Evolutionary conservation across 1,140 invertebrate genomes (phyloP).

Genomic region (Colletes gigas): DNA sequence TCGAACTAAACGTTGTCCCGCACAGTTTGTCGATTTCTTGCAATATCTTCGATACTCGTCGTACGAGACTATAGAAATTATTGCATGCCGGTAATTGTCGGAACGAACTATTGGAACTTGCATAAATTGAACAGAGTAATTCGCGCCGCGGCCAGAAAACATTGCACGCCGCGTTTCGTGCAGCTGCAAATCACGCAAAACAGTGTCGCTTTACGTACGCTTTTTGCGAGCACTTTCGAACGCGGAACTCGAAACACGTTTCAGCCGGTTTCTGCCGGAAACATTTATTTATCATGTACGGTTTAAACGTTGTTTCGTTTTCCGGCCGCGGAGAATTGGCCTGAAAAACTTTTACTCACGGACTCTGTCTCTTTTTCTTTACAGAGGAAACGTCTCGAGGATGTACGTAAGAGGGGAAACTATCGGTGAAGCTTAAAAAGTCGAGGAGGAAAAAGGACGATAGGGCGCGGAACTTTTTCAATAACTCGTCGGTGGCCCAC

Average conservation of each 20-base stretch:
- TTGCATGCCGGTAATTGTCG: neutral
- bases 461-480: conserved; percentile 32
- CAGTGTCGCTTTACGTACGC: conserved; percentile 40
- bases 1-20: neutral
- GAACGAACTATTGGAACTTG: neutral
- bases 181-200: conserved; percentile 31
- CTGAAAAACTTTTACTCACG: conserved; percentile 39
- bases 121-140: neutral
- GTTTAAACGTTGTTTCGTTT: conserved; percentile 44
- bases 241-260: conserved; percentile 43
- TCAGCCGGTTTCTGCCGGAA: neutral
- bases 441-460: conserved; percentile 39
- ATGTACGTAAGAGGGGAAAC: conserved; percentile 81
- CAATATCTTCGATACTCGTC: neutral
- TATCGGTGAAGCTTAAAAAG: conserved; percentile 50
- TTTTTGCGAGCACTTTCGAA: conserved; percentile 23
- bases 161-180: neutral
- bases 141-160: neutral
- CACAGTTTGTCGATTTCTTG: neutral
- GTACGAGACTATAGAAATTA: neutral
- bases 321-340: neutral
- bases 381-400: conserved; percentile 83
- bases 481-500: conserved; percentile 23
- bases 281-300: neutral
- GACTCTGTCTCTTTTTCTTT: conserved; percentile 76